These are phyloP conservation scores for Limnephilus marmoratus DNA, from an alignment of 2,888 invertebrate species.

Conservation along the genomic window DNA sequence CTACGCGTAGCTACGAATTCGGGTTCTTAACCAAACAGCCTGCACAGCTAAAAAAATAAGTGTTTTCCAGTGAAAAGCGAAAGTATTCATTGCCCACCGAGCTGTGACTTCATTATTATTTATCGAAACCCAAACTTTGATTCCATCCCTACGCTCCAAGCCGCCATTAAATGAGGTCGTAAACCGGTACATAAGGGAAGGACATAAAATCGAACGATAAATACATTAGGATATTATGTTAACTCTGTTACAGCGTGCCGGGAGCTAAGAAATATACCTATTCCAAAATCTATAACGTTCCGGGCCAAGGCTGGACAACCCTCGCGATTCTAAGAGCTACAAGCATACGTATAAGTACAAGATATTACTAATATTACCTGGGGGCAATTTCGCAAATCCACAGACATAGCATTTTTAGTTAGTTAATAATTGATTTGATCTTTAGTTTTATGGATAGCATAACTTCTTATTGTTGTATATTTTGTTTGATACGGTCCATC, in stretches of 20 bases:
- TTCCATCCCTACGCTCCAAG: background rate
- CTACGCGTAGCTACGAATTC: background rate
- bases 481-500: background rate
- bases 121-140: background rate
- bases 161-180: background rate
- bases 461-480: background rate
- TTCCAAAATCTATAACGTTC: background rate
- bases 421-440: background rate
- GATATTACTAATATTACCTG: background rate
- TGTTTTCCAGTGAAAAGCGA: background rate
- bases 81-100: background rate
- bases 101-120: background rate
- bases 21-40: background rate
- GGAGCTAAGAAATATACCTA: background rate
- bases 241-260: background rate
- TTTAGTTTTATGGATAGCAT: background rate
- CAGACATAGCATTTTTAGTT: background rate
- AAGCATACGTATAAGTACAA: background rate
- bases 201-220: background rate
- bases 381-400: background rate
- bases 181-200: background rate
- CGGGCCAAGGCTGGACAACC: background rate
- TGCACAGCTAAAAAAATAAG: background rate
- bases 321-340: background rate
- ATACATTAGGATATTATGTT: constrained; percentile 2